A percentile compares a stretch with the other conserved stretches of the same genome.
Evolutionary conservation across 2,797 vertebrate species (phyloP).

Genomic region (Falco cherrug): DNA sequence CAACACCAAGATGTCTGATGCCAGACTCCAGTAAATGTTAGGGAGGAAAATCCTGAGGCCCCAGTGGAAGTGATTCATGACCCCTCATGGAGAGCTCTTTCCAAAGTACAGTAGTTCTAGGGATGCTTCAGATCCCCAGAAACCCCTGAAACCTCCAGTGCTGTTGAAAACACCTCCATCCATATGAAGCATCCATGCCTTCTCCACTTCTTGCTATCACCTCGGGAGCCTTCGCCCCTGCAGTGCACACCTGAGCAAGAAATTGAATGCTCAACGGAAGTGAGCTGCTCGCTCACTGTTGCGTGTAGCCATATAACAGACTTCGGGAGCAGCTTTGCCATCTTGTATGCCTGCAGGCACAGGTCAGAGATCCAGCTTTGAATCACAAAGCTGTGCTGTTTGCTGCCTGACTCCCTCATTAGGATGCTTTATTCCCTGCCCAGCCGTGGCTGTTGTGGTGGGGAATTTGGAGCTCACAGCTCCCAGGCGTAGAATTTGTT

Average conservation of each 20-base stretch:
- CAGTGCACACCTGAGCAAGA: background rate
- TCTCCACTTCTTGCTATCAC: background rate
- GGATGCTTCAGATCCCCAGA: background rate
- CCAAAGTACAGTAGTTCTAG: background rate
- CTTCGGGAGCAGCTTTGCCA: background rate
- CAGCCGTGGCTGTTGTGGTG: background rate
- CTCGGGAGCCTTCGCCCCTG: background rate
- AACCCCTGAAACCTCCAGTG: background rate
- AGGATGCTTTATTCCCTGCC: background rate
- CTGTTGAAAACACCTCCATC: background rate
- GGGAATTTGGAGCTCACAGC: background rate
- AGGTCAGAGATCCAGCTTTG: background rate
- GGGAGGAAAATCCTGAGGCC: background rate
- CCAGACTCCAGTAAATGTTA: background rate
- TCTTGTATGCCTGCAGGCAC: background rate
- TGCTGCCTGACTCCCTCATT: background rate
- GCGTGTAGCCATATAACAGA: background rate
- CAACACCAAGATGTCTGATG: background rate
- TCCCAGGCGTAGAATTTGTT: background rate
- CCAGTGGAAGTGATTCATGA: background rate
- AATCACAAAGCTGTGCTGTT: background rate
- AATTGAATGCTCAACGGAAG: no score
- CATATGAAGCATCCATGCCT: fast-evolving
- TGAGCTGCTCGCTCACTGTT: background rate
- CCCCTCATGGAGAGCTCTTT: background rate